Evolutionary conservation across 1,140 invertebrate genomes (phyloP).

Genomic region (Platyura marginata): DNA sequence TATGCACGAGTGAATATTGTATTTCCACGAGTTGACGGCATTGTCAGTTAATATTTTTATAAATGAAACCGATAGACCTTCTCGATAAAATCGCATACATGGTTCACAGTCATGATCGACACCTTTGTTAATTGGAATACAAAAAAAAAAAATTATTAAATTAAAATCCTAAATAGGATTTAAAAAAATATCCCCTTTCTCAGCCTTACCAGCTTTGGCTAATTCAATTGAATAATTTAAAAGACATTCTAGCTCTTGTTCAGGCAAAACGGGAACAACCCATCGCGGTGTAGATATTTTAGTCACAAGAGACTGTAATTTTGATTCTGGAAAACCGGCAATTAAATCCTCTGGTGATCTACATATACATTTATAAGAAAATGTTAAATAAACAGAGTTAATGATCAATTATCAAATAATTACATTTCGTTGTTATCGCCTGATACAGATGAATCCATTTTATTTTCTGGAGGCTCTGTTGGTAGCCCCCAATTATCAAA

Average conservation of each 20-base stretch:
- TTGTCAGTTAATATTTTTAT: conserved; percentile 97
- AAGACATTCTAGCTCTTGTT: conserved; percentile 85
- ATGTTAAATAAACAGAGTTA: not conserved
- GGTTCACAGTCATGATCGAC: conserved; percentile 75
- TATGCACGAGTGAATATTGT: conserved; percentile 91
- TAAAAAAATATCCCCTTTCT: not conserved
- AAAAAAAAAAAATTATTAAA: not conserved
- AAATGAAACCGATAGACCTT: conserved; percentile 87
- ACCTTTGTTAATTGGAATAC: conserved; percentile 30
- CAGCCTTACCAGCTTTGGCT: conserved; percentile 49
- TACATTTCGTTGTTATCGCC: not conserved
- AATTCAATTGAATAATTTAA: conserved; percentile 78
- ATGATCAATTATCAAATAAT: no score
- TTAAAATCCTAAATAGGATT: not conserved
- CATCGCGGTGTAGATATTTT: conserved; percentile 89
- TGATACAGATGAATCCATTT: not conserved
- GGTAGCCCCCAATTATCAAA: not conserved
- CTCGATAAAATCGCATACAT: conserved; percentile 89
- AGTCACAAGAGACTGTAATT: conserved; percentile 76
- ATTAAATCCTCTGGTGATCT: conserved; percentile 19
- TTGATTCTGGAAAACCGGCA: conserved; percentile 57
- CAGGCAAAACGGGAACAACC: conserved; percentile 92
- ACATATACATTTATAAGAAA: not conserved
- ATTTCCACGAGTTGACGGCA: conserved; percentile 93
- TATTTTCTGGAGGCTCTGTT: not conserved